Evolutionary conservation across 2,113 vertebrate species (phyloP).

Genomic region (Mus pahari): DNA sequence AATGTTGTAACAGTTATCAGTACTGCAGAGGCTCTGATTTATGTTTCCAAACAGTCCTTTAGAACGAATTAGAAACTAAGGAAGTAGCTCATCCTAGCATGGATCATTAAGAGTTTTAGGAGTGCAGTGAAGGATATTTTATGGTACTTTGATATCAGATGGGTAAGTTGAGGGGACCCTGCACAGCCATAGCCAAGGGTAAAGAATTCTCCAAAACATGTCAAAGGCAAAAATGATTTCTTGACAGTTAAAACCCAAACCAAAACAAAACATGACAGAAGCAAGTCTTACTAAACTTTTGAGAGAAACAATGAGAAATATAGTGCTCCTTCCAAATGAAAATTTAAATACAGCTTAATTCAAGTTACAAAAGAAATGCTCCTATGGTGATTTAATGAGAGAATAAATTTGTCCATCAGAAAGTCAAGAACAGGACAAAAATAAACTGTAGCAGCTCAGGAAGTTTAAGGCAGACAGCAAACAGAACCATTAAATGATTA

Average conservation of each 20-base stretch:
- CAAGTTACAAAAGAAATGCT: not conserved
- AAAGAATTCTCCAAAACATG: not conserved
- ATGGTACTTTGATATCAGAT: not conserved
- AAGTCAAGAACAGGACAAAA: not conserved
- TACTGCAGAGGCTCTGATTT: not conserved
- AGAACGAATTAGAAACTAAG: not conserved
- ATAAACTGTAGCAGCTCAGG: not conserved
- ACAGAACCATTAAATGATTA: not conserved
- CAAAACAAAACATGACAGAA: not conserved
- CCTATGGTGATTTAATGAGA: not conserved
- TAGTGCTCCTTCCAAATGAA: accelerated
- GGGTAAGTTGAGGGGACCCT: accelerated
- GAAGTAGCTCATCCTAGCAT: not conserved
- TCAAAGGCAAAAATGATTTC: not conserved
- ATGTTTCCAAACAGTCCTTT: not conserved
- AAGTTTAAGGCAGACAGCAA: not conserved
- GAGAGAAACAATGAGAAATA: not conserved
- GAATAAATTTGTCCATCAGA: not conserved
- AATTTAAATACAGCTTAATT: not conserved
- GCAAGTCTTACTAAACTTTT: not conserved
- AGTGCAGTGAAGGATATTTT: not conserved
- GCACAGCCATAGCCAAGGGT: not conserved
- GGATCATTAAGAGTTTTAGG: not conserved
- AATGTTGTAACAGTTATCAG: not conserved
- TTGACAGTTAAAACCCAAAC: not conserved